Percentiles rank a stretch among this genome's conserved stretches.
phyloP scores from a whole-genome alignment of 2,113 vertebrate genomes.

The Myotis lucifugus region DNA sequence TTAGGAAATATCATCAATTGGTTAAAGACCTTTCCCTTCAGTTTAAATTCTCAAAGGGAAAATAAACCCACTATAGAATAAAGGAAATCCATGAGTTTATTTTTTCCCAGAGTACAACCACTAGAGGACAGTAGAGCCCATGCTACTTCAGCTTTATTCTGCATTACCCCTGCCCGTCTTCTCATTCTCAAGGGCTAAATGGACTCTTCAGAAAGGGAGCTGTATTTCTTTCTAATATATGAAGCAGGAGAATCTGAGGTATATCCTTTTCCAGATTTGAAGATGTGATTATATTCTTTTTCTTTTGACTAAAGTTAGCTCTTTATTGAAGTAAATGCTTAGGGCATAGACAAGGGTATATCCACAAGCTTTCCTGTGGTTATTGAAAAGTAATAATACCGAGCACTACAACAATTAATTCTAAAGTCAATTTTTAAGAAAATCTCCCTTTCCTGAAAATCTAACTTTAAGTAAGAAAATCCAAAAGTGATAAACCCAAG shows the following conservation, averaged over 20 bases:
- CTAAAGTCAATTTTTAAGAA: neutral
- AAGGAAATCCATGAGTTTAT: neutral
- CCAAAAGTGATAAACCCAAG: neutral
- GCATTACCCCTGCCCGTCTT: neutral
- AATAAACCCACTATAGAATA: neutral
- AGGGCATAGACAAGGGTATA: neutral
- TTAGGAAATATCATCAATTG: neutral
- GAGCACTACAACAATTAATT: neutral
- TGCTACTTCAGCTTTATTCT: neutral
- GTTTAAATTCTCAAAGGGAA: neutral
- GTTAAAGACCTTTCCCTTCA: neutral
- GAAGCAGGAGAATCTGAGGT: neutral
- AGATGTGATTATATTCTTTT: neutral
- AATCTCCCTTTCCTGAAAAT: neutral
- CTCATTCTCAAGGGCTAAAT: neutral
- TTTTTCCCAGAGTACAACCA: conserved; percentile 58
- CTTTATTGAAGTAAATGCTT: neutral
- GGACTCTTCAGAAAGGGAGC: neutral
- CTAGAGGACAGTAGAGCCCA: conserved; percentile 84
- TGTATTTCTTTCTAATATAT: neutral
- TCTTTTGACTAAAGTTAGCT: neutral
- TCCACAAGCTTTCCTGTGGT: neutral
- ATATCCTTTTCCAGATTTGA: neutral
- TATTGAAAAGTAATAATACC: neutral
- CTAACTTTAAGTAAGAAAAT: neutral